These are phyloP conservation scores for Monoplex corrugatus DNA, from an alignment of 2,888 invertebrate species.

Conservation along the genomic window DNA sequence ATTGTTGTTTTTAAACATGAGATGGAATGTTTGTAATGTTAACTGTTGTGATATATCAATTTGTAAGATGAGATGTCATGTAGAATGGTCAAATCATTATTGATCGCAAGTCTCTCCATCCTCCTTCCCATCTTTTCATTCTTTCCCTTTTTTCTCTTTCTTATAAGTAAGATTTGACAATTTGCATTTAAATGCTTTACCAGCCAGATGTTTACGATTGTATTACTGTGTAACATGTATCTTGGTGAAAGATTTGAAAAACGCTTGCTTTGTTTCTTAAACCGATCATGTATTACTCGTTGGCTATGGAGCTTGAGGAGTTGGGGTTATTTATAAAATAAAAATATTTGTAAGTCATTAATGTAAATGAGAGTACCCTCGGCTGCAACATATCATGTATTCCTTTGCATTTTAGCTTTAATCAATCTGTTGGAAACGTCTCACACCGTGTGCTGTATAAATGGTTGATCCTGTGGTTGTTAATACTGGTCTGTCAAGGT, in stretches of 20 bases:
- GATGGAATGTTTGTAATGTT: no score
- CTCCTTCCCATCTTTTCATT: neutral
- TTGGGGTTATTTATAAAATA: neutral
- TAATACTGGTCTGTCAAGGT: neutral
- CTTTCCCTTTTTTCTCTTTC: neutral
- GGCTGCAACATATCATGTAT: neutral
- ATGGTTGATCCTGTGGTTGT: neutral
- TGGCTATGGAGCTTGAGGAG: neutral
- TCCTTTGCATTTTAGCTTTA: neutral
- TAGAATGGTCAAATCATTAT: no score
- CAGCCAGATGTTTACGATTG: neutral
- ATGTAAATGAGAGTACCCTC: neutral
- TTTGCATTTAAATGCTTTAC: neutral
- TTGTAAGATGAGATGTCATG: no score
- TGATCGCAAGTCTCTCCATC: no score
- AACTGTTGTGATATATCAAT: no score
- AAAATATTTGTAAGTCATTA: neutral
- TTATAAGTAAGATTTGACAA: neutral
- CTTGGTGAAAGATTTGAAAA: neutral
- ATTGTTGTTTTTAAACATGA: no score
- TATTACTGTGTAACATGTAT: neutral
- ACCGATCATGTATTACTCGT: neutral
- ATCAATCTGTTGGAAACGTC: neutral
- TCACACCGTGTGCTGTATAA: neutral
- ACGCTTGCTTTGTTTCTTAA: neutral